Conservation (phyloP, 2,113 vertebrate species). For the Antennarius striatus region DNA sequence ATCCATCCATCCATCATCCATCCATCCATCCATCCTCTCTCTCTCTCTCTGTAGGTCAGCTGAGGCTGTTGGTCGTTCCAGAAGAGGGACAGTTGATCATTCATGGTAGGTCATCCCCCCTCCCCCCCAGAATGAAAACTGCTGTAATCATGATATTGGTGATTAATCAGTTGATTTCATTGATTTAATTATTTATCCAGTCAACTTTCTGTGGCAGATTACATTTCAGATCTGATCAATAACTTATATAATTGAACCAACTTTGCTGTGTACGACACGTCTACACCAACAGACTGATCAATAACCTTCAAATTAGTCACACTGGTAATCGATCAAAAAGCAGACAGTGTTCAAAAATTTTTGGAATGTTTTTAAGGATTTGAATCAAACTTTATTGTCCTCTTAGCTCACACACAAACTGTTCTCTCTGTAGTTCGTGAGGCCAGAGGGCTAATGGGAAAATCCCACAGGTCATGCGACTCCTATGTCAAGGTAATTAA, state of each 20-base stretch:
- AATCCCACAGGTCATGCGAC: constrained; percentile 72
- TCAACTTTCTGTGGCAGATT: too few relatives aligned
- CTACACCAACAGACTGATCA: too few relatives aligned
- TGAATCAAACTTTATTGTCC: not conserved
- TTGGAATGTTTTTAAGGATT: not conserved
- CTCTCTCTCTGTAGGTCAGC: constrained; percentile 25
- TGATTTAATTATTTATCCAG: not conserved
- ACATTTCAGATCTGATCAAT: too few relatives aligned
- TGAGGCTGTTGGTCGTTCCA: constrained; percentile 34
- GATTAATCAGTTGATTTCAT: too few relatives aligned
- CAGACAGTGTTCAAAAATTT: too few relatives aligned
- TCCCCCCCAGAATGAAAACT: not conserved
- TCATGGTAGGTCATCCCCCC: constrained; percentile 31
- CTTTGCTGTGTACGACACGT: too few relatives aligned
- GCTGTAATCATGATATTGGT: not conserved
- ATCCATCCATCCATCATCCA: too few relatives aligned
- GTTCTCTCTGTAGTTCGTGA: constrained; percentile 79
- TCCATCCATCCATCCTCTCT: not conserved
- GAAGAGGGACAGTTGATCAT: constrained; percentile 18
- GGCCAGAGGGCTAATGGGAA: constrained; percentile 82
- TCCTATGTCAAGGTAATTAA: constrained; percentile 84
- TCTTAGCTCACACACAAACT: not conserved
- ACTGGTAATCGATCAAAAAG: too few relatives aligned
- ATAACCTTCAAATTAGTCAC: too few relatives aligned
- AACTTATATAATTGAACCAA: too few relatives aligned